A percentile compares a stretch with the other conserved stretches of the same genome.
These are phyloP conservation scores for Brienomyrus brachyistius DNA, from an alignment of 2,113 vertebrate genomes.

Conservation along the genomic window DNA sequence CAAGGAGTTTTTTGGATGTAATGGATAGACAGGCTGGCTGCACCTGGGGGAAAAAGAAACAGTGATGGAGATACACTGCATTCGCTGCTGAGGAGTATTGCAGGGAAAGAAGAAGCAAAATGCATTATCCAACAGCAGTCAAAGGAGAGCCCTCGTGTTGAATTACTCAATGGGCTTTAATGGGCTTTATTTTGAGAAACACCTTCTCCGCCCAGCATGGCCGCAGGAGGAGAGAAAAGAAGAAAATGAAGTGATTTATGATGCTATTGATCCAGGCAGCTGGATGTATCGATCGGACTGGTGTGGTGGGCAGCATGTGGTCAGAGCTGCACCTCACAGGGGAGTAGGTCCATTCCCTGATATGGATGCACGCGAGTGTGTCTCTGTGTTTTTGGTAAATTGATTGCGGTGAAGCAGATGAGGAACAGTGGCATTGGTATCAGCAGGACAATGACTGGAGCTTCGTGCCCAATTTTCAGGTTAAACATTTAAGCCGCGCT, in stretches of 20 bases:
- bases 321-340: constrained; percentile 29
- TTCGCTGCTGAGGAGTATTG: constrained; percentile 50
- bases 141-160: constrained; percentile 28
- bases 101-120: constrained; percentile 17
- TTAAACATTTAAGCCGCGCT: not conserved
- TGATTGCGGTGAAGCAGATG: not conserved
- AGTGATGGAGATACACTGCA: constrained; percentile 46
- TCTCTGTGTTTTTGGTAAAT: not conserved
- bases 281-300: constrained; percentile 54
- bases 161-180: constrained; percentile 33
- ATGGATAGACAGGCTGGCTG: constrained; percentile 38
- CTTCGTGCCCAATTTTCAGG: not conserved
- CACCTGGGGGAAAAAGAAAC: constrained; percentile 44
- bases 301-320: constrained; percentile 26
- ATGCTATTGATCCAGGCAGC: constrained; percentile 46
- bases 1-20: constrained; percentile 26
- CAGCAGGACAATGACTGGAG: not conserved
- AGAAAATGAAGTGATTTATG: constrained; percentile 62
- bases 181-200: constrained; percentile 38
- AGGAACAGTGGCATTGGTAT: not conserved
- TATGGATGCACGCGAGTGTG: not conserved
- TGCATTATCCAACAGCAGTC: constrained; percentile 30
- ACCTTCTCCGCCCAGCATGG: not conserved
- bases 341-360: not conserved
- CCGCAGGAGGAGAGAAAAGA: constrained; percentile 23